These are phyloP conservation scores for Epinotia brunnichana DNA, from an alignment of 2,888 invertebrate genomes.

Conservation along the genomic window DNA sequence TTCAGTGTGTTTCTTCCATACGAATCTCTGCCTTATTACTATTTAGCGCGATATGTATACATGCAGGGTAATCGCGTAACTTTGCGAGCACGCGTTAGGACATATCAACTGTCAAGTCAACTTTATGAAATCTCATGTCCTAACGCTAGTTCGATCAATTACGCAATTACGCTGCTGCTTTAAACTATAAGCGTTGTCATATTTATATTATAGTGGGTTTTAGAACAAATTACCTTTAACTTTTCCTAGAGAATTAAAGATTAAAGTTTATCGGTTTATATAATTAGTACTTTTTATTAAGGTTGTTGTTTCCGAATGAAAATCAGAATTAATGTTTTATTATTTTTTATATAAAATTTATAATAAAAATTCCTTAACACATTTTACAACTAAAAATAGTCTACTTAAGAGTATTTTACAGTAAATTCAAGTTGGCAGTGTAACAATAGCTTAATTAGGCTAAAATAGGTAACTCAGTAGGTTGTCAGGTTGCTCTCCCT, in stretches of 20 bases:
- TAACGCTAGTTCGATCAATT: background rate
- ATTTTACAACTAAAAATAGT: constrained; percentile 59
- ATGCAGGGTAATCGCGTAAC: too few species aligned
- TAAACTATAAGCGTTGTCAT: background rate
- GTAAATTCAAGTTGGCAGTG: constrained; percentile 64
- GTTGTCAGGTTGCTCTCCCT: constrained; percentile 51
- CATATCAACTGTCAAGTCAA: too few species aligned
- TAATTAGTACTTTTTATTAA: background rate
- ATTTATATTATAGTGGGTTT: background rate
- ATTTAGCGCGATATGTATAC: too few species aligned
- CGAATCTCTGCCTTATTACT: too few species aligned
- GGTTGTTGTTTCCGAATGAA: constrained; percentile 12
- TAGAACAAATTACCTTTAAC: background rate
- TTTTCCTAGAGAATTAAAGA: background rate
- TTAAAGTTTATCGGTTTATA: too few species aligned
- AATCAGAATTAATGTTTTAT: constrained; percentile 26
- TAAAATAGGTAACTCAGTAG: constrained; percentile 72
- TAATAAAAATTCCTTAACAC: constrained; percentile 64
- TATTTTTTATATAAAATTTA: constrained; percentile 66
- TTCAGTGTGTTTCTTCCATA: too few species aligned
- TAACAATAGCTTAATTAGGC: constrained; percentile 56
- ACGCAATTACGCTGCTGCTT: background rate
- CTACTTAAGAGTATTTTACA: constrained; percentile 70
- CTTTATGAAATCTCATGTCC: too few species aligned
- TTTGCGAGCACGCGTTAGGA: too few species aligned